Percentiles rank a stretch among this genome's conserved stretches.
These are phyloP conservation scores for Ptilodon capucinus DNA, from an alignment of 2,888 invertebrate species.

Conservation along the genomic window DNA sequence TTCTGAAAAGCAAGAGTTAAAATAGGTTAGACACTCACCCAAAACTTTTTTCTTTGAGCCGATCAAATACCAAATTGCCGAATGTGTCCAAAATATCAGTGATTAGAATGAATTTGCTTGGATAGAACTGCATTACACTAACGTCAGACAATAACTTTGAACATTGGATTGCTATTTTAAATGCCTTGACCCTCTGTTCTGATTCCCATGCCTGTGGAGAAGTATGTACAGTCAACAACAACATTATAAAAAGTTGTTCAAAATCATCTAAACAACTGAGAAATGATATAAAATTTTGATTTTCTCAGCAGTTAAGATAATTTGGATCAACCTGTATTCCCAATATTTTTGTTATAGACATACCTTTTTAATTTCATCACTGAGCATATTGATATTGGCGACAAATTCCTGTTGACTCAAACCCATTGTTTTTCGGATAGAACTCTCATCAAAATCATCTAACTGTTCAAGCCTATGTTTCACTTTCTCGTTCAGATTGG, in stretches of 20 bases:
- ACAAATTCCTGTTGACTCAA: conserved; percentile 97
- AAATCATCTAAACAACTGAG: too few species aligned
- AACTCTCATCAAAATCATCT: conserved; percentile 96
- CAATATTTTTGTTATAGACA: not conserved
- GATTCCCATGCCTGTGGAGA: conserved; percentile 91
- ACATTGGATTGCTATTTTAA: conserved; percentile 98
- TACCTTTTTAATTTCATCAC: conserved; percentile 91
- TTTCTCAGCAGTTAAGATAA: too few species aligned
- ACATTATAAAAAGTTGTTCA: too few species aligned
- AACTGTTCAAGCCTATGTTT: conserved; percentile 95
- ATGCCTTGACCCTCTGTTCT: conserved; percentile 96
- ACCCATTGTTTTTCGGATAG: conserved; percentile 92
- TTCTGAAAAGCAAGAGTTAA: not conserved
- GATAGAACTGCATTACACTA: conserved; percentile 96
- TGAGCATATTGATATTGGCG: conserved; percentile 93
- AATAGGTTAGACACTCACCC: conserved; percentile 48
- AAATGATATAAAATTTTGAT: too few species aligned
- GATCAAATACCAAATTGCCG: conserved; percentile 93
- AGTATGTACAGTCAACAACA: not conserved
- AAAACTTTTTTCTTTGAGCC: conserved; percentile 88
- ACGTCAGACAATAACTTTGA: conserved; percentile 96
- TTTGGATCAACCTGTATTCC: too few species aligned
- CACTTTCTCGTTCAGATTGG: conserved; percentile 92
- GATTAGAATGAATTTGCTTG: conserved; percentile 98
- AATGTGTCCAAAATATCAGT: conserved; percentile 98